Conservation (phyloP, 2,797 vertebrate genomes). For the Spatula versicolor region DNA sequence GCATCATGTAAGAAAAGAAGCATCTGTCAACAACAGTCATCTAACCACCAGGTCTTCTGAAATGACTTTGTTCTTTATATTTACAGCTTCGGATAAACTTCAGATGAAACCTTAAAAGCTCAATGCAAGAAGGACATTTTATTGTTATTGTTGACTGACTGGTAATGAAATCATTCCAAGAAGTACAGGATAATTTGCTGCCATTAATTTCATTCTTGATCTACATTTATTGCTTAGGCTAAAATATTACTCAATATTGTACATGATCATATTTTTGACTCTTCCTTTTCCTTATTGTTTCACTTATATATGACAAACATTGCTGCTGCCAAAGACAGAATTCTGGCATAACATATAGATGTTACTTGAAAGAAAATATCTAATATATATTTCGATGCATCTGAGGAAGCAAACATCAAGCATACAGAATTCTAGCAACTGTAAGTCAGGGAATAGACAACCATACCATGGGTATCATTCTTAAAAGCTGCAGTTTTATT, state of each 20-base stretch:
- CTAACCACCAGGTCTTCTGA: background rate
- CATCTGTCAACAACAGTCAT: background rate
- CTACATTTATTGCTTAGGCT: conserved; percentile 14
- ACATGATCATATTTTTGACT: background rate
- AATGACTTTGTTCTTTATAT: background rate
- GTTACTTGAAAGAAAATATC: conserved; percentile 20
- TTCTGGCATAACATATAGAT: conserved; percentile 17
- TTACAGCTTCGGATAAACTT: conserved; percentile 29
- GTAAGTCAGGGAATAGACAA: conserved; percentile 73
- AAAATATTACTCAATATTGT: conserved; percentile 23
- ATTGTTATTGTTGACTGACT: conserved; percentile 21
- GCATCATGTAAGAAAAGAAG: background rate
- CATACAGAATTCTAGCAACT: conserved; percentile 34
- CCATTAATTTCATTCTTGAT: conserved; percentile 33
- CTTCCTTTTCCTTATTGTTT: background rate
- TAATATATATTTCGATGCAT: background rate
- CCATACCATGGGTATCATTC: conserved; percentile 66
- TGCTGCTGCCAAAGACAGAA: background rate
- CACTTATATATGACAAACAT: conserved; percentile 23
- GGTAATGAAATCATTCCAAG: conserved; percentile 34
- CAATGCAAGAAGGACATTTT: conserved; percentile 49
- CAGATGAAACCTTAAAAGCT: conserved; percentile 45
- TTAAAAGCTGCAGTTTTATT: conserved; percentile 93
- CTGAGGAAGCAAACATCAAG: background rate
- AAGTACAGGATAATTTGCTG: conserved; percentile 27